Base-by-base conservation (phyloP, 2,888 invertebrate genomes). In the Eumerus sabulonum region DNA sequence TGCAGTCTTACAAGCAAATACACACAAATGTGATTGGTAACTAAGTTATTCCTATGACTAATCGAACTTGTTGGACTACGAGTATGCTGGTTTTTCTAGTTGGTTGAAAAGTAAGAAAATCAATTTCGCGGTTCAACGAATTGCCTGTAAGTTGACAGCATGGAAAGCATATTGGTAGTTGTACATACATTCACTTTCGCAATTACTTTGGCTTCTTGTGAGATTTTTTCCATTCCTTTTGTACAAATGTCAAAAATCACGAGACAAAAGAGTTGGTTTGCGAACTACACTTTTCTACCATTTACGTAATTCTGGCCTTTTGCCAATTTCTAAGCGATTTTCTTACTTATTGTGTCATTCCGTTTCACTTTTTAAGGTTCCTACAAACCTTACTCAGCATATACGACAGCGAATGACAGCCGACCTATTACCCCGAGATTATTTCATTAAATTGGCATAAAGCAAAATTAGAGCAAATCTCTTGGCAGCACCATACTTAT, bases 1-100 rank as follows among this genome's bases (percentile, higher is more conserved):
- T 79, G 74, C 74, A 38, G 45, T 70, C 68, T 74, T 74, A 74
- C 70, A 74, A 74, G 59, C 74, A 27, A 4, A 27, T 2, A 27
- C 27, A 68, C 51, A 44, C 42, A 63, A 50, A 68, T 7, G 64
- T 66, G 60, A 67, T 63, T 68, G 59, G 63, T 72, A 59, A 56
- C 66, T 60, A 60, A 51, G 40, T 16, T 63, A 42, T 42, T 11
- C 18, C 72, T 60, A 67, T 57, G 47, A 50, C 42, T 38, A 63
- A 67, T 47, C 63, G 38, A 51, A 67, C 36, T 11, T 51, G 42
- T 45, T n/a, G n/a, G n/a, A 57, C 2, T 62, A 27, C n/a, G n/a
- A n/a, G n/a, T 48, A 51, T 19, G 48, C 13, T 51, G 53, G 62
- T 36, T 38, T 56, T 63, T 73, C 67, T 51, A 19, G 62, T 5